Evolutionary conservation across 2,113 vertebrate species (phyloP).

Genomic region (Perca flavescens): DNA sequence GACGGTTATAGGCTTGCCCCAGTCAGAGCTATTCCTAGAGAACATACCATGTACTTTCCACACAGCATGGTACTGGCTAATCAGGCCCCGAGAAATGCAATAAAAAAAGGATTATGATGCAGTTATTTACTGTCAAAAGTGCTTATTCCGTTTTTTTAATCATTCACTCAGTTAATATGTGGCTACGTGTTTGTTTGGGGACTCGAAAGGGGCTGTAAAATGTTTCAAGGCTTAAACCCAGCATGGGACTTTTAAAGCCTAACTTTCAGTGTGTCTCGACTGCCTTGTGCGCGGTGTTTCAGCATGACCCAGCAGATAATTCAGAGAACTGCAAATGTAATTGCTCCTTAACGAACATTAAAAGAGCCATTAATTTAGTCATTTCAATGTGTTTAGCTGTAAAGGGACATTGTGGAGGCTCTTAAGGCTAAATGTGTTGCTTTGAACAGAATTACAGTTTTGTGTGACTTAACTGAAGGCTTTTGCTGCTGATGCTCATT

Average conservation of each 20-base stretch:
- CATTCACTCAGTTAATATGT: constrained; percentile 62
- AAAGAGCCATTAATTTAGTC: constrained; percentile 37
- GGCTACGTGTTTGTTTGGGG: constrained; percentile 49
- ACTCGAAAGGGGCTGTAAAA: constrained; percentile 29
- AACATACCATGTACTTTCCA: constrained; percentile 67
- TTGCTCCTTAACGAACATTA: constrained; percentile 24
- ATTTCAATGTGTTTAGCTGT: constrained; percentile 10
- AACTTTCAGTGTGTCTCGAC: constrained; percentile 30
- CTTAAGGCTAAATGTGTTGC: constrained; percentile 4
- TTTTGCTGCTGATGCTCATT: constrained; percentile 15
- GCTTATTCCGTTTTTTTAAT: constrained; percentile 68
- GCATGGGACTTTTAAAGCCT: constrained; percentile 62
- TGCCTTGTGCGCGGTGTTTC: constrained; percentile 21
- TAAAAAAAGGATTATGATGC: constrained; percentile 79
- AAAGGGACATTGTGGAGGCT: constrained; percentile 7
- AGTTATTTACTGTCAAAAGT: constrained; percentile 59
- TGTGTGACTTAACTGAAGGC: background rate
- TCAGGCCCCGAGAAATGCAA: constrained; percentile 73
- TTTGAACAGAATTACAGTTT: constrained; percentile 10
- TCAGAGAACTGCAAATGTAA: constrained; percentile 7
- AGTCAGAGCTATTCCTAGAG: constrained; percentile 52
- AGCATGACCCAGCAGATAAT: background rate
- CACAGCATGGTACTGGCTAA: constrained; percentile 63
- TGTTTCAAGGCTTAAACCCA: constrained; percentile 60
- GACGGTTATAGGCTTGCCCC: constrained; percentile 39